Conservation (phyloP, 64 coral and sea anemone genomes). For the Exaiptasia diaphana region DNA sequence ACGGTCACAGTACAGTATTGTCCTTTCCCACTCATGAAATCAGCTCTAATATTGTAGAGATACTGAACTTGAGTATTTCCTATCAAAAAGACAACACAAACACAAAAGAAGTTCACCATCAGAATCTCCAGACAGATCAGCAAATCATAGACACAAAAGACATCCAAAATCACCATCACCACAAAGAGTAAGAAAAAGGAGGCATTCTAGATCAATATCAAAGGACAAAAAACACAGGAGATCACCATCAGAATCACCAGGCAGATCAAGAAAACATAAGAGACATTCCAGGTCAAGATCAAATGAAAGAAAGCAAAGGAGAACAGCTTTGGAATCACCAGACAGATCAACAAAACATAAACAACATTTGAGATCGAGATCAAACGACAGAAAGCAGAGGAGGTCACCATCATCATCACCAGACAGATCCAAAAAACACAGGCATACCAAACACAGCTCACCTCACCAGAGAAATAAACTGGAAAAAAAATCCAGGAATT, state of each 20-base stretch:
- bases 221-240: neutral
- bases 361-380: neutral
- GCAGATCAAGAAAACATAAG: neutral
- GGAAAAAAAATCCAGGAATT: too few relatives aligned
- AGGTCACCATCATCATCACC: neutral
- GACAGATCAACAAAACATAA: neutral
- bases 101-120: neutral
- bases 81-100: neutral
- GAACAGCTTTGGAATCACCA: neutral
- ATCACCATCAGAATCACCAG: constrained; percentile 43
- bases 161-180: neutral
- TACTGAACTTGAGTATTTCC: too few relatives aligned
- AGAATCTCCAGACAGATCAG: neutral
- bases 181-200: neutral
- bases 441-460: too few relatives aligned
- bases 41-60: too few relatives aligned
- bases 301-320: neutral
- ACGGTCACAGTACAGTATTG: too few relatives aligned
- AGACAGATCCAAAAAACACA: neutral
- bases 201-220: too few relatives aligned
- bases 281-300: neutral
- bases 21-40: too few relatives aligned
- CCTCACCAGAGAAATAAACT: too few relatives aligned
- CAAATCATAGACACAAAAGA: neutral
- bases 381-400: neutral